A percentile compares a stretch with the other conserved stretches of the same genome.
These are phyloP conservation scores for Aplysia californica DNA, from an alignment of 1,140 invertebrate genomes.

Conservation along the genomic window DNA sequence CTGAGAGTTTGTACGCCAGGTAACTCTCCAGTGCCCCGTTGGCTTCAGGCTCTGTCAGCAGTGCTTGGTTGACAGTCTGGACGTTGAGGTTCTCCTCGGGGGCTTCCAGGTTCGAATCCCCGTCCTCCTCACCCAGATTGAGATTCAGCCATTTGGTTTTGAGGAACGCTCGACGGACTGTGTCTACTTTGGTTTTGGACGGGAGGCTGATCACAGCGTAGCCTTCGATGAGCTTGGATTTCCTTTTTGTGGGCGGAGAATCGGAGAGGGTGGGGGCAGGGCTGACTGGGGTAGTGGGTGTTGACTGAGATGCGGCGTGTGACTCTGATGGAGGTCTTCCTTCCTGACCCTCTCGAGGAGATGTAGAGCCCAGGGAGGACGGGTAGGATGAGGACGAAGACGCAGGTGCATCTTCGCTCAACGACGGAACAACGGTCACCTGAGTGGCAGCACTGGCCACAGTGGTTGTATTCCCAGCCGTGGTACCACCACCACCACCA, in stretches of 20 bases:
- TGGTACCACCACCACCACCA: too few relatives aligned
- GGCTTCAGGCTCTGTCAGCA: conserved; percentile 53
- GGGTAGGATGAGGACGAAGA: background rate
- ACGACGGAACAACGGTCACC: background rate
- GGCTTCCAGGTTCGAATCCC: conserved; percentile 2
- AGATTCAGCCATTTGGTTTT: conserved; percentile 36
- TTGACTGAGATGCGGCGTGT: background rate
- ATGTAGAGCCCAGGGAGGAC: background rate
- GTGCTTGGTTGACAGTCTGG: conserved; percentile 13
- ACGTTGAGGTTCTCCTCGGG: conserved; percentile 28
- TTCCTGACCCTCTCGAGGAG: background rate
- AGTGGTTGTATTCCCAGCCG: too few relatives aligned
- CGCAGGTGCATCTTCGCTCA: too few relatives aligned
- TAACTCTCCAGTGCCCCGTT: conserved; percentile 60
- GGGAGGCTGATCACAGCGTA: conserved; percentile 60
- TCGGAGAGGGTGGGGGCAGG: conserved; percentile 9
- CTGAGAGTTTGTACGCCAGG: conserved; percentile 55
- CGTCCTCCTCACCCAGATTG: conserved; percentile 7
- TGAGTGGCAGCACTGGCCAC: background rate
- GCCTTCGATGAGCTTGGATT: conserved; percentile 36
- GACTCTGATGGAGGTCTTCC: conserved; percentile 13
- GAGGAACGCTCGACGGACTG: conserved; percentile 45
- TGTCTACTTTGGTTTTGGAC: conserved; percentile 61
- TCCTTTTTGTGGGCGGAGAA: conserved; percentile 14
- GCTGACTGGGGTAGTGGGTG: background rate